Percentiles rank a stretch among this genome's conserved stretches.
phyloP scores from a whole-genome alignment of 2,888 invertebrate genomes.

The Polydesmus complanatus region DNA sequence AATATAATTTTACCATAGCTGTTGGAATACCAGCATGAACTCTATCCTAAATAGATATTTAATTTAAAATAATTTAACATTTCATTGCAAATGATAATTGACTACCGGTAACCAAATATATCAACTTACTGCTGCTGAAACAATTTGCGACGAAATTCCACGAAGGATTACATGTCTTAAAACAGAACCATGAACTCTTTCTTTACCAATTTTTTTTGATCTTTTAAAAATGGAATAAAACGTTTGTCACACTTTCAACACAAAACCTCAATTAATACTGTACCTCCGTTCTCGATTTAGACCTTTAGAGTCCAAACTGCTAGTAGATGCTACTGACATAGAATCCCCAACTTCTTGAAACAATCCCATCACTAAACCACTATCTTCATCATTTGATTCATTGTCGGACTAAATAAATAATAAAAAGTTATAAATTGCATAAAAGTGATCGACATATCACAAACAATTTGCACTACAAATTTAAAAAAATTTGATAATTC shows the following conservation, averaged over 20 bases:
- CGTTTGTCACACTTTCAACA: neutral
- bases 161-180: slow-evolving; percentile 66
- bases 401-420: slow-evolving; percentile 19
- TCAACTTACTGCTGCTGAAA: slow-evolving; percentile 48
- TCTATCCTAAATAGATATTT: slow-evolving; percentile 57
- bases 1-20: slow-evolving; percentile 36
- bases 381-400: slow-evolving; percentile 26
- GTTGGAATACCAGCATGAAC: slow-evolving; percentile 80
- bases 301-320: slow-evolving; percentile 27
- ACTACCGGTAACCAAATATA: too few relatives aligned
- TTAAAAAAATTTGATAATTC: too few relatives aligned
- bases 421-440: too few relatives aligned
- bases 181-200: slow-evolving; percentile 41
- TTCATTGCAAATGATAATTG: neutral
- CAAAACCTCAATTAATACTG: neutral
- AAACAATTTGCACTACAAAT: too few relatives aligned
- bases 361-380: slow-evolving; percentile 1
- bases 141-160: slow-evolving; percentile 74
- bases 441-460: slow-evolving; percentile 8
- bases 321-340: slow-evolving; percentile 27
- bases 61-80: slow-evolving; percentile 2
- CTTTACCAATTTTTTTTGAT: neutral
- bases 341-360: slow-evolving; percentile 21
- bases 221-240: neutral
- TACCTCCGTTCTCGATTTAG: slow-evolving; percentile 18